Conservation (phyloP, 1,140 invertebrate species). For the Drosophila setifemur region DNA sequence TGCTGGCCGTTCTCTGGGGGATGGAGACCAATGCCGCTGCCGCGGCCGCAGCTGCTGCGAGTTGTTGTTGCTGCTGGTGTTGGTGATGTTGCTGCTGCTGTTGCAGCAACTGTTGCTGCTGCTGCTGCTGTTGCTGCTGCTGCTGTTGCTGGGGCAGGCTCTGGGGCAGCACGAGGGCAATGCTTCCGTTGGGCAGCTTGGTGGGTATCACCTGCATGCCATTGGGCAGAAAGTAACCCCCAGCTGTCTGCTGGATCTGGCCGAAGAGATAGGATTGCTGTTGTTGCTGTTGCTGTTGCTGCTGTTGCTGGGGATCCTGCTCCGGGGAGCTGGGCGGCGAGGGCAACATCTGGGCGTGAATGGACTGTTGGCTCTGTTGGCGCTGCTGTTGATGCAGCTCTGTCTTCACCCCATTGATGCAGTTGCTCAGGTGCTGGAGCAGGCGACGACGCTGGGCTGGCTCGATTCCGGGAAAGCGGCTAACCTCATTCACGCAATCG, state of each 20-base stretch:
- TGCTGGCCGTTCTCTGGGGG: constrained; percentile 87
- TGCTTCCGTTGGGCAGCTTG: constrained; percentile 89
- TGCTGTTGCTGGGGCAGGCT: constrained; percentile 82
- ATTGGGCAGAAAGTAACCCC: constrained; percentile 85
- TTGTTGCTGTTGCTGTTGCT: constrained; percentile 81
- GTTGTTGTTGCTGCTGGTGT: constrained; percentile 54
- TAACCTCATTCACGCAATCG: constrained; percentile 93
- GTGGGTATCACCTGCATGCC: constrained; percentile 91
- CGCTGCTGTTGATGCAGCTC: constrained; percentile 81
- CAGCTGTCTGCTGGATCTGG: constrained; percentile 85
- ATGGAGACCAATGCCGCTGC: constrained; percentile 86
- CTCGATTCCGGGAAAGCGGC: constrained; percentile 89
- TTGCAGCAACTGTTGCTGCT: constrained; percentile 86
- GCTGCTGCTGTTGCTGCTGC: constrained; percentile 83
- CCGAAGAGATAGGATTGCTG: constrained; percentile 47
- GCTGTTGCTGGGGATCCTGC: constrained; percentile 82
- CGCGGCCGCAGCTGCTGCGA: constrained; percentile 83
- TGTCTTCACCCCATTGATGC: constrained; percentile 84
- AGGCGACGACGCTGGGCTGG: constrained; percentile 87
- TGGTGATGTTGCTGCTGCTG: constrained; percentile 37
- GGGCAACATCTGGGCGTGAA: constrained; percentile 82
- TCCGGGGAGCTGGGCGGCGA: constrained; percentile 82
- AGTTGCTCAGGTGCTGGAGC: constrained; percentile 88
- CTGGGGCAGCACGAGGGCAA: constrained; percentile 89
- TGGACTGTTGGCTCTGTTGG: constrained; percentile 62